Conservation (phyloP, 2,888 invertebrate species). For the Dynastes grantii region DNA sequence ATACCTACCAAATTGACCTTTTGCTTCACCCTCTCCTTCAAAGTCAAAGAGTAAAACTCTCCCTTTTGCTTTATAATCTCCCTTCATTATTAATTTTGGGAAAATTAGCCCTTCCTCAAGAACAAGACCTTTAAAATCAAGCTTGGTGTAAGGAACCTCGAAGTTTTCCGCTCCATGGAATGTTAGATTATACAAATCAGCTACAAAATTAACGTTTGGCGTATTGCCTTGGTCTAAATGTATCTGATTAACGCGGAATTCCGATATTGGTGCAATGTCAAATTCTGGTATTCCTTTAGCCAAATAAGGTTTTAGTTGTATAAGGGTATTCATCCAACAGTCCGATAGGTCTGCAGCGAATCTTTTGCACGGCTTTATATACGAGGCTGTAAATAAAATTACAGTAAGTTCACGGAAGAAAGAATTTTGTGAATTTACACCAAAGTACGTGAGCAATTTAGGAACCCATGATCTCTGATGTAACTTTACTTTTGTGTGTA, state of each 20-base stretch:
- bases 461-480: too few relatives aligned
- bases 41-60: constrained; percentile 62
- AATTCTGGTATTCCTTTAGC: constrained; percentile 65
- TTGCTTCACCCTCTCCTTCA: constrained; percentile 53
- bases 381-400: constrained; percentile 53
- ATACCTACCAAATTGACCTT: constrained; percentile 57
- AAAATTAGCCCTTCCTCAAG: constrained; percentile 34
- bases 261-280: constrained; percentile 63
- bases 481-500: too few relatives aligned
- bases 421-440: too few relatives aligned
- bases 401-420: too few relatives aligned
- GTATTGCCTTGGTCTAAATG: constrained; percentile 59
- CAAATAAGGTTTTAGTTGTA: constrained; percentile 60
- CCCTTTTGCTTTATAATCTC: constrained; percentile 63
- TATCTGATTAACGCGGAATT: constrained; percentile 61
- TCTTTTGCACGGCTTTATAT: constrained; percentile 59
- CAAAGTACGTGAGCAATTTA: too few relatives aligned
- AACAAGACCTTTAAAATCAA: constrained; percentile 23
- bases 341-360: constrained; percentile 63
- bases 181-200: constrained; percentile 58
- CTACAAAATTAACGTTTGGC: constrained; percentile 60
- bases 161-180: constrained; percentile 58
- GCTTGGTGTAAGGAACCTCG: constrained; percentile 56
- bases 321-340: constrained; percentile 62
- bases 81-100: constrained; percentile 58